Conservation (phyloP, 2,113 vertebrate genomes). For the Paralichthys olivaceus region DNA sequence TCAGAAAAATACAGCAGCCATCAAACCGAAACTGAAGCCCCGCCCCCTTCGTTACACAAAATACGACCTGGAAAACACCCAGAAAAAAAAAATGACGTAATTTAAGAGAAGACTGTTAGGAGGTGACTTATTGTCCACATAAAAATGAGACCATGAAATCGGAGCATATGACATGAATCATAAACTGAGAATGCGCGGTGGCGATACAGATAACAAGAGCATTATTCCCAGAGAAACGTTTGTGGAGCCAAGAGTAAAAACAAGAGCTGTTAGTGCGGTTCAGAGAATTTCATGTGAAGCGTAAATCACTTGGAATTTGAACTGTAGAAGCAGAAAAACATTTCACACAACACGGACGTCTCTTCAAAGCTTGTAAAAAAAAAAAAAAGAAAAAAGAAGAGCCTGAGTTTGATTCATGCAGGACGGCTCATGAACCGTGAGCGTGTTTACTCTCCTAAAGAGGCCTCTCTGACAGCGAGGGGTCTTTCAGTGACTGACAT, state of each 20-base stretch:
- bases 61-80: constrained; percentile 39
- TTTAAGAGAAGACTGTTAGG: constrained; percentile 36
- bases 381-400: background rate
- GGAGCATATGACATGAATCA: constrained; percentile 52
- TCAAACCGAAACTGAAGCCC: background rate
- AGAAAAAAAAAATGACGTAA: constrained; percentile 34
- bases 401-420: constrained; percentile 22
- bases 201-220: constrained; percentile 44
- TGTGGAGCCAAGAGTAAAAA: constrained; percentile 45
- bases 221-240: constrained; percentile 45
- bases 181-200: constrained; percentile 53
- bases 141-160: constrained; percentile 58
- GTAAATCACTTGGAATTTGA: constrained; percentile 58
- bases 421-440: constrained; percentile 15
- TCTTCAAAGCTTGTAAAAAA: constrained; percentile 31
- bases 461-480: constrained; percentile 35
- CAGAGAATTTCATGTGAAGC: constrained; percentile 44
- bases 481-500: constrained; percentile 57
- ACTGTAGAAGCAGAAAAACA: constrained; percentile 29
- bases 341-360: constrained; percentile 36
- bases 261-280: constrained; percentile 53
- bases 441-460: constrained; percentile 53
- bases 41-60: background rate
- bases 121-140: constrained; percentile 47
- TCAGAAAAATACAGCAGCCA: background rate